Conservation (phyloP, 2,888 invertebrate species). For the Alsophila aescularia region DNA sequence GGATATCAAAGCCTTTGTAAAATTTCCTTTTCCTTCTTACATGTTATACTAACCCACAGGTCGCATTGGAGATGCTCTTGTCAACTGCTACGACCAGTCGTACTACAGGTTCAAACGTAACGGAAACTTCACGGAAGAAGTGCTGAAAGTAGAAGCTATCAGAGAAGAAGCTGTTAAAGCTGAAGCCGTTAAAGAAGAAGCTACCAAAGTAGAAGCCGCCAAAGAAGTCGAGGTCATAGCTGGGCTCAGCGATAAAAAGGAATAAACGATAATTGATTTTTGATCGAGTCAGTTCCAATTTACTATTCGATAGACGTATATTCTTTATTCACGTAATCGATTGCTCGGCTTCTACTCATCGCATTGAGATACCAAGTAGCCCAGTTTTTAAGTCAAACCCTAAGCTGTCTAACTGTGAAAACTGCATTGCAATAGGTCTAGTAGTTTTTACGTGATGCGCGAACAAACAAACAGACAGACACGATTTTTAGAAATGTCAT, state of each 20-base stretch:
- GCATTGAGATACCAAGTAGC: too few relatives aligned
- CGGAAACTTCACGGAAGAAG: constrained; percentile 55
- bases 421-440: too few relatives aligned
- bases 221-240: not conserved
- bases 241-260: constrained; percentile 28
- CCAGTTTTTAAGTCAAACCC: too few relatives aligned
- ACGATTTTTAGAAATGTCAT: too few relatives aligned
- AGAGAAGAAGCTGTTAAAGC: constrained; percentile 19
- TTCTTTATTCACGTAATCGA: too few relatives aligned
- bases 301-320: constrained; percentile 13
- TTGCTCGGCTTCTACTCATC: too few relatives aligned
- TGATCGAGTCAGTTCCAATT: constrained; percentile 18
- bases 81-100: constrained; percentile 82
- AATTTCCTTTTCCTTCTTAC: not conserved
- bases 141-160: constrained; percentile 23
- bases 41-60: constrained; percentile 68
- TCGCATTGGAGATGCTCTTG: constrained; percentile 84
- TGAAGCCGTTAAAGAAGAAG: constrained; percentile 32
- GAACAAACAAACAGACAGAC: too few relatives aligned
- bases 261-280: constrained; percentile 24
- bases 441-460: too few relatives aligned
- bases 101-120: constrained; percentile 74
- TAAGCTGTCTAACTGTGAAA: too few relatives aligned
- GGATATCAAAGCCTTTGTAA: not conserved
- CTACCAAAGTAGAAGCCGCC: constrained; percentile 20